Evolutionary conservation across 2,797 vertebrate genomes (phyloP).

Genomic region (Poeciliopsis paucimaculata): DNA sequence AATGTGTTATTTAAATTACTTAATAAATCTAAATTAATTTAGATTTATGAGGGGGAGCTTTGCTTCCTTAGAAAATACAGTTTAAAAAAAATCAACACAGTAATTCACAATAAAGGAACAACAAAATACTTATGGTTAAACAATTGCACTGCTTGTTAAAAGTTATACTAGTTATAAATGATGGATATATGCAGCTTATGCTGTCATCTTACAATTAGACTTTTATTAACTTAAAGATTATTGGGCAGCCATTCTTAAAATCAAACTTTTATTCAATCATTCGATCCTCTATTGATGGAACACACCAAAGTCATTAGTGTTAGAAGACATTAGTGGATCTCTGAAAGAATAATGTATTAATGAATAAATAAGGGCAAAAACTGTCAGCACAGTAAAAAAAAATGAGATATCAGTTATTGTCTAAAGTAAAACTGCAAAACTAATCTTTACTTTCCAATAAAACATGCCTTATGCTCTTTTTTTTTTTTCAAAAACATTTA

Average conservation of each 20-base stretch:
- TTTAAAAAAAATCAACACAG: background rate
- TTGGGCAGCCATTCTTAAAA: background rate
- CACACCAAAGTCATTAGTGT: background rate
- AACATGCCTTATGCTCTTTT: background rate
- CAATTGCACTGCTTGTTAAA: background rate
- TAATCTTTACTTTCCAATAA: background rate
- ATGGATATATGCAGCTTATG: background rate
- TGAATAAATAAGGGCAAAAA: background rate
- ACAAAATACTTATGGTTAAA: background rate
- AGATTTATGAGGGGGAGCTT: background rate
- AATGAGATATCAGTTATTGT: background rate
- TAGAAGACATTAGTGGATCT: background rate
- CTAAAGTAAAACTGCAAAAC: background rate
- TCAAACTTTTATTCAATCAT: background rate
- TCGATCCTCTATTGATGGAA: background rate
- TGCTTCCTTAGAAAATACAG: background rate
- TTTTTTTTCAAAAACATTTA: too few relatives aligned
- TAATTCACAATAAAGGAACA: background rate
- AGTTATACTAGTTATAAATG: background rate
- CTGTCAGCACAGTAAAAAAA: background rate
- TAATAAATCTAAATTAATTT: background rate
- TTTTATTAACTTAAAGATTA: background rate
- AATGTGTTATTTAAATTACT: background rate
- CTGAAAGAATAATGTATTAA: background rate
- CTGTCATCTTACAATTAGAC: background rate